phyloP scores from a whole-genome alignment of 2,888 invertebrate genomes.

The Mesochorus sp. region DNA sequence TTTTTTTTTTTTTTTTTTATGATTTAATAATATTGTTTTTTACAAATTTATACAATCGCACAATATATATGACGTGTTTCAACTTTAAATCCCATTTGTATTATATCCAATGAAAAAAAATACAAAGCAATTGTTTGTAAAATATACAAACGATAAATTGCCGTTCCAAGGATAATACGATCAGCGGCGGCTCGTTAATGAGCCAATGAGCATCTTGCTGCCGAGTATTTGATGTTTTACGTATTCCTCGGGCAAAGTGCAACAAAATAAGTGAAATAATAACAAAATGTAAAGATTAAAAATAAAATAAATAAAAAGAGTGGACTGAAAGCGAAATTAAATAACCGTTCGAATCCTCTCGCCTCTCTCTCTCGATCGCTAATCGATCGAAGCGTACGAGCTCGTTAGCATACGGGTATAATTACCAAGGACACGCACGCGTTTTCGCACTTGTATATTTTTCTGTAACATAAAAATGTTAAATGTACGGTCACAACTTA shows the following conservation, averaged over 20 bases:
- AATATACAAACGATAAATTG: slow-evolving; percentile 20
- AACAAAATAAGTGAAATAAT: background rate
- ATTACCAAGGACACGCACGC: slow-evolving; percentile 60
- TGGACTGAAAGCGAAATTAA: slow-evolving; percentile 56
- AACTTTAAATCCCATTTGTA: too few species aligned
- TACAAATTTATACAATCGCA: too few species aligned
- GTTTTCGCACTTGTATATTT: slow-evolving; percentile 16
- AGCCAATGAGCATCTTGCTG: slow-evolving; percentile 50
- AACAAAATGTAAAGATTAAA: background rate
- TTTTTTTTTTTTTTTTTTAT: too few species aligned
- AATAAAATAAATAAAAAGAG: background rate
- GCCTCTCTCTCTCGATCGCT: slow-evolving; percentile 55
- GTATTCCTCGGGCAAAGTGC: background rate
- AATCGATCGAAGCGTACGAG: slow-evolving; percentile 58
- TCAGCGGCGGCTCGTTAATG: slow-evolving; percentile 50
- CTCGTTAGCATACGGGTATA: slow-evolving; percentile 61
- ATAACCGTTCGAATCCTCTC: slow-evolving; percentile 32
- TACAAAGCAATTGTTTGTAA: background rate
- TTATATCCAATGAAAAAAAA: slow-evolving; percentile 5
- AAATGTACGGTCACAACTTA: too few species aligned
- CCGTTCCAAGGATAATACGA: slow-evolving; percentile 6
- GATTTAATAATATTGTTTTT: too few species aligned
- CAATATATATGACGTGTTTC: too few species aligned
- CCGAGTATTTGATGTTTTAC: background rate
- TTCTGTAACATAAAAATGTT: background rate